A percentile compares a stretch with the other conserved stretches of the same genome.
These are phyloP conservation scores for Characodon lateralis DNA, from an alignment of 2,797 vertebrate genomes.

Conservation along the genomic window DNA sequence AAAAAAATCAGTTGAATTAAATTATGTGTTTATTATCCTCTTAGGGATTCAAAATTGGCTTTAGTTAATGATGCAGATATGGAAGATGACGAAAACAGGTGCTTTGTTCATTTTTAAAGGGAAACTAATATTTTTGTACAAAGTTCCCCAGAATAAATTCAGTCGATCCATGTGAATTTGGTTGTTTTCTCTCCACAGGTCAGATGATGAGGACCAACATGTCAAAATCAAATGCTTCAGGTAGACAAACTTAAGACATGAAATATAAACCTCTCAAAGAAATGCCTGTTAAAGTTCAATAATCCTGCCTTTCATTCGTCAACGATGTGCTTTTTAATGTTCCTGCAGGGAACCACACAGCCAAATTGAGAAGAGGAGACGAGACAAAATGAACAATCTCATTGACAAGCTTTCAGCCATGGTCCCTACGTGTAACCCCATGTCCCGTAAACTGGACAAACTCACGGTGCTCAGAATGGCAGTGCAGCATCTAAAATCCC, in stretches of 20 bases:
- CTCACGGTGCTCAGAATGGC: conserved; percentile 93
- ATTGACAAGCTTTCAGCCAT: conserved; percentile 93
- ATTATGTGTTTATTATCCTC: conserved; percentile 41
- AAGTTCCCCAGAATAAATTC: neutral
- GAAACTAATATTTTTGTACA: neutral
- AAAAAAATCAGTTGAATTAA: neutral
- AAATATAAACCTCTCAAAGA: neutral
- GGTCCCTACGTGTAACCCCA: conserved; percentile 91
- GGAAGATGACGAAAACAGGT: conserved; percentile 81
- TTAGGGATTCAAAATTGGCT: conserved; percentile 77
- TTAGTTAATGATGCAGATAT: conserved; percentile 76
- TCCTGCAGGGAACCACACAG: conserved; percentile 90
- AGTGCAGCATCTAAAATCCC: conserved; percentile 90
- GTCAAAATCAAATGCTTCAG: conserved; percentile 90
- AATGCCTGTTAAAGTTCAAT: neutral
- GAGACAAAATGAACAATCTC: conserved; percentile 95
- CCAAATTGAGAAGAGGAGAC: conserved; percentile 92
- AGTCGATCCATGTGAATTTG: conserved; percentile 3
- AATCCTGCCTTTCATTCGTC: neutral
- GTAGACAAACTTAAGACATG: conserved; percentile 58
- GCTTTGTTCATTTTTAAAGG: neutral
- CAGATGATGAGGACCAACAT: conserved; percentile 87
- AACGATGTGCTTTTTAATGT: conserved; percentile 4
- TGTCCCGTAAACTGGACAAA: conserved; percentile 92
- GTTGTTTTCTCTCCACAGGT: conserved; percentile 70